Base-by-base conservation (phyloP, 1,140 invertebrate species). In the Rhynchophorus ferrugineus region DNA sequence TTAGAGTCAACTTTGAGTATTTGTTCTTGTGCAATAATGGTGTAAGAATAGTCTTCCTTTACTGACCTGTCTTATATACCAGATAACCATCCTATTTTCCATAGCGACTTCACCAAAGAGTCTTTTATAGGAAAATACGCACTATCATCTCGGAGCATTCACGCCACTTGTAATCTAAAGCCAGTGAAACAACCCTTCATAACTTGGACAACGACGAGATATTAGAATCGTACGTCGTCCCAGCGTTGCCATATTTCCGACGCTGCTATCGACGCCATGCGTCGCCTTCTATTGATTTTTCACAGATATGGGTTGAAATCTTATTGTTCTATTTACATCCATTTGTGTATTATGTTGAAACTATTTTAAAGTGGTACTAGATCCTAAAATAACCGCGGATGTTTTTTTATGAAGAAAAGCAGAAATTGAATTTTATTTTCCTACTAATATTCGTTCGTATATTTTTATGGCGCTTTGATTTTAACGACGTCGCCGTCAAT, bases 351-450 rank as follows among this genome's bases (percentile, higher is more conserved):
- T n/a, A n/a, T n/a, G n/a, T 20, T 62, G 56, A 45, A 54, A 34
- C 18, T 60, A 17, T 21, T 41, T 39, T 58, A 63, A 50, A 50
- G 75, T 73, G 36, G 11, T 29, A 5, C 24, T 6, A 29, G 11
- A 6, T 29, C 11, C 5, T 11, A 29, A 29, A 29, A 29, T 6
- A 29, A 29, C 24, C n/a, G n/a, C 11, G 11, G 24, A 29, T 29
- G 11, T 11, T 29, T 29, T 29, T 6, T 29, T 29, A 29, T 29
- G 5, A 11, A 6, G 5, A 6, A 29, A 29, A 29, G 11, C 5
- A 29, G n/a, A 29, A 29, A 29, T 29, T 29, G 24, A 29, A 6
- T 11, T 29, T 29, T 29, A 6, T 29, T 29, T 29, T 29, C 24
- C 11, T 29, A 29, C 11, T 29, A 29, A 11, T 29, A 6, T 11